Evolutionary conservation across 2,888 invertebrate genomes (phyloP).

Genomic region (Drosophila austrosaltans): DNA sequence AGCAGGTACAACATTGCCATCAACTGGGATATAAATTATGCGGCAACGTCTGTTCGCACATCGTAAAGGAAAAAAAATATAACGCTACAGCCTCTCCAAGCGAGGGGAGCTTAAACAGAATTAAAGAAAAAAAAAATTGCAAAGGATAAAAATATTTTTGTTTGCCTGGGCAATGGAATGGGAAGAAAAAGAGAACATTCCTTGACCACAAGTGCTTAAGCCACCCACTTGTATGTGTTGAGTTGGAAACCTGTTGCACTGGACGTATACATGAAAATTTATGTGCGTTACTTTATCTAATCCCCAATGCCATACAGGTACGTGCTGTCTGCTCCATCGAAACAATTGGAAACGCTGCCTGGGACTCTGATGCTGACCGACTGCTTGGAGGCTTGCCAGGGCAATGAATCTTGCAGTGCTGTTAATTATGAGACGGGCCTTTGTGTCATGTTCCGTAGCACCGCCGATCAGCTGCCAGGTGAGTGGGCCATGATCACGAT

Average conservation of each 20-base stretch:
- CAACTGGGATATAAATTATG: constrained; percentile 36
- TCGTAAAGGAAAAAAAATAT: constrained; percentile 54
- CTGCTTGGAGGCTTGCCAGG: constrained; percentile 95
- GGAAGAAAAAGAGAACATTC: background rate
- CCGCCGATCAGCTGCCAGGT: constrained; percentile 95
- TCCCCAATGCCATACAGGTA: constrained; percentile 84
- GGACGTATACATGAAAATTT: constrained; percentile 47
- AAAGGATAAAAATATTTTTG: background rate
- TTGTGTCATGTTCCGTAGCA: constrained; percentile 94
- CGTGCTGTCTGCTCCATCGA: constrained; percentile 95
- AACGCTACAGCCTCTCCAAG: constrained; percentile 20
- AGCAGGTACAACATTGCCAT: constrained; percentile 47
- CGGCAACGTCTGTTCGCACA: constrained; percentile 56
- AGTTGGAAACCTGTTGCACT: constrained; percentile 43
- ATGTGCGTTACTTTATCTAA: constrained; percentile 70
- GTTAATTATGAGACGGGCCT: constrained; percentile 97
- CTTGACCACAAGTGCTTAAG: constrained; percentile 1
- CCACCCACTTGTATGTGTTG: constrained; percentile 32
- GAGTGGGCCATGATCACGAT: constrained; percentile 76
- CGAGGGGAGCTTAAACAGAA: constrained; percentile 17
- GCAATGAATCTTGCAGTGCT: constrained; percentile 94
- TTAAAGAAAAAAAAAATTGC: background rate
- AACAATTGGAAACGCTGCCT: constrained; percentile 94
- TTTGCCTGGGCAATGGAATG: background rate
- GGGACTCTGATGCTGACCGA: constrained; percentile 96